Evolutionary conservation across 2,888 invertebrate species (phyloP).

Genomic region (Pardosa pseudoannulata): DNA sequence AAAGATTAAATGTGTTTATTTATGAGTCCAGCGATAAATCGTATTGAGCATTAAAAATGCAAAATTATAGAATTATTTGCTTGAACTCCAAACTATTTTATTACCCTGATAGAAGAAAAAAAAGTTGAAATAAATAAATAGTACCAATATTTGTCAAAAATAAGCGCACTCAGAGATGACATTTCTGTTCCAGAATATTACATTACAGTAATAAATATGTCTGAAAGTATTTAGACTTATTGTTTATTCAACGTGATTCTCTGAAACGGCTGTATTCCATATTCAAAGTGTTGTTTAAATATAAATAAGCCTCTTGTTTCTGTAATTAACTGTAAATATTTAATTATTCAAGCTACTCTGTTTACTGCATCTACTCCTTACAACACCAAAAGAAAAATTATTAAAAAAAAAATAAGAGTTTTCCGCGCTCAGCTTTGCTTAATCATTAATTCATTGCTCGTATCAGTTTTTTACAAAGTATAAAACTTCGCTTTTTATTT

Average conservation of each 20-base stretch:
- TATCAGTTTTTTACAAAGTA: neutral
- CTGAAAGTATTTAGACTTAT: neutral
- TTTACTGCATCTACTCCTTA: conserved; percentile 11
- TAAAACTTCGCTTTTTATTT: neutral
- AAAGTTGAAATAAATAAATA: too few species aligned
- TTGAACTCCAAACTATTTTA: too few species aligned
- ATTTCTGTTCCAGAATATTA: neutral
- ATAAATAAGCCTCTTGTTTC: conserved; percentile 58
- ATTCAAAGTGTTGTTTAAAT: conserved; percentile 57
- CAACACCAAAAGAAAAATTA: neutral
- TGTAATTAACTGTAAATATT: conserved; percentile 69
- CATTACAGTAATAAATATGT: neutral
- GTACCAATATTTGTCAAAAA: neutral
- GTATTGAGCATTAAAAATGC: too few species aligned
- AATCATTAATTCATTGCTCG: conserved; percentile 58
- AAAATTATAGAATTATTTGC: too few species aligned
- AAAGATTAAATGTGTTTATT: too few species aligned
- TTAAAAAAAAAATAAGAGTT: conserved; percentile 1
- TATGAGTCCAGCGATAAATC: too few species aligned
- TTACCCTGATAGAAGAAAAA: too few species aligned
- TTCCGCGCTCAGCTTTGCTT: neutral
- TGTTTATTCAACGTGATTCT: neutral
- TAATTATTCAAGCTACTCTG: conserved; percentile 55
- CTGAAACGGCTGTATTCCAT: neutral
- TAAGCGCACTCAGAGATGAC: neutral